These are phyloP conservation scores for Enteromius thamalakanensis DNA, from an alignment of 2,797 vertebrate genomes.

Conservation along the genomic window DNA sequence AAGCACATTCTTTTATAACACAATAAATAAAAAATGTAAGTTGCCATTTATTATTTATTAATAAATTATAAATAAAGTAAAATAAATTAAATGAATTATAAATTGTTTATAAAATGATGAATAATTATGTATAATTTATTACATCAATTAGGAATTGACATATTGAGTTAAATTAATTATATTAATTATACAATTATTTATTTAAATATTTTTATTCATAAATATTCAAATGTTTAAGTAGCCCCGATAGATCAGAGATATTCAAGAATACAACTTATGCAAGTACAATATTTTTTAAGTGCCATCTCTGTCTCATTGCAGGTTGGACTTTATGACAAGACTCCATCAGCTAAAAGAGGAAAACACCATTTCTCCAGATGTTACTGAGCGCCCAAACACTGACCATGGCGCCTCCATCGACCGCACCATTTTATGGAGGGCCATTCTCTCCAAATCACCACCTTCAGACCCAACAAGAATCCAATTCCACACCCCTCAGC, in stretches of 20 bases:
- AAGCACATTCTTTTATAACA: background rate
- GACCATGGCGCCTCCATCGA: constrained; percentile 35
- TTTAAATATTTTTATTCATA: no score
- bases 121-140: background rate
- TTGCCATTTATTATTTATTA: background rate
- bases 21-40: background rate
- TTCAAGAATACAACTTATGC: background rate
- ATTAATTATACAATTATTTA: background rate
- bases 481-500: background rate
- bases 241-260: background rate
- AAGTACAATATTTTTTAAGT: background rate
- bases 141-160: background rate
- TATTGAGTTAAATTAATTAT: background rate
- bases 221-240: background rate
- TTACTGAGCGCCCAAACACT: background rate
- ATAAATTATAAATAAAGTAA: background rate
- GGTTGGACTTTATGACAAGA: constrained; percentile 67
- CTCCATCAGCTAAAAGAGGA: constrained; percentile 47
- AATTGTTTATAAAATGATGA: background rate
- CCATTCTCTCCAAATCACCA: constrained; percentile 51
- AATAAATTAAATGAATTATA: background rate
- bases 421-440: constrained; percentile 55
- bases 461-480: constrained; percentile 38
- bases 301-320: constrained; percentile 59
- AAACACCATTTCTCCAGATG: constrained; percentile 11